phyloP scores from a whole-genome alignment of 2,888 invertebrate species.

The Mystacides longicornis region DNA sequence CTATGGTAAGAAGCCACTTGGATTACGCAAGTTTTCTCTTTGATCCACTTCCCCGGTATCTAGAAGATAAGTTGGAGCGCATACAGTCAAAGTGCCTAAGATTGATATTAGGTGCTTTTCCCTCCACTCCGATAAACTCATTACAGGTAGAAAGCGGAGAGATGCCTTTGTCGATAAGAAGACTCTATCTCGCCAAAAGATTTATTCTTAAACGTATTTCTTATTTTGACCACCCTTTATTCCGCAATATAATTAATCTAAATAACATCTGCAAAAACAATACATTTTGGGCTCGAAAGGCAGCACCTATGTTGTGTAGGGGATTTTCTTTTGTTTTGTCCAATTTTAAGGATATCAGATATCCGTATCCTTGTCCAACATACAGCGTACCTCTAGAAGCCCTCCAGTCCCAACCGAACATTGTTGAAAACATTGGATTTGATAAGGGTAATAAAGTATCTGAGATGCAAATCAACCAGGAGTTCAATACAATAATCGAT shows the following conservation, averaged over 20 bases:
- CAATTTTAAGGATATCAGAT: too few species aligned
- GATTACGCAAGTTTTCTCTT: neutral
- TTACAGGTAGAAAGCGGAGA: constrained; percentile 2
- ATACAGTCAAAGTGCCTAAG: neutral
- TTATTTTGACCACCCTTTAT: neutral
- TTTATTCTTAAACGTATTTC: neutral
- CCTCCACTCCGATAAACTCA: neutral
- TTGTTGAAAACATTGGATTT: too few species aligned
- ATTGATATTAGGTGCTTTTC: neutral
- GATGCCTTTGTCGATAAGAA: neutral
- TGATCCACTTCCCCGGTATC: neutral
- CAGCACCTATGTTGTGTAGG: too few species aligned
- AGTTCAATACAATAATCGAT: too few species aligned
- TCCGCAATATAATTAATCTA: neutral
- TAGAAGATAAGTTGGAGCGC: neutral
- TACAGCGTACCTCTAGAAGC: too few species aligned
- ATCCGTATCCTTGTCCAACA: too few species aligned
- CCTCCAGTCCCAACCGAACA: too few species aligned
- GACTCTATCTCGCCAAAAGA: neutral
- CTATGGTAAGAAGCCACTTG: neutral
- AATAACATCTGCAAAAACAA: neutral
- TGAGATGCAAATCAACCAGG: too few species aligned
- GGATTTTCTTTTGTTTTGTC: too few species aligned
- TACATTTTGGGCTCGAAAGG: neutral
- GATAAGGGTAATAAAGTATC: too few species aligned